Evolutionary conservation across 2,888 invertebrate species (phyloP).

Genomic region (Muscina levida): DNA sequence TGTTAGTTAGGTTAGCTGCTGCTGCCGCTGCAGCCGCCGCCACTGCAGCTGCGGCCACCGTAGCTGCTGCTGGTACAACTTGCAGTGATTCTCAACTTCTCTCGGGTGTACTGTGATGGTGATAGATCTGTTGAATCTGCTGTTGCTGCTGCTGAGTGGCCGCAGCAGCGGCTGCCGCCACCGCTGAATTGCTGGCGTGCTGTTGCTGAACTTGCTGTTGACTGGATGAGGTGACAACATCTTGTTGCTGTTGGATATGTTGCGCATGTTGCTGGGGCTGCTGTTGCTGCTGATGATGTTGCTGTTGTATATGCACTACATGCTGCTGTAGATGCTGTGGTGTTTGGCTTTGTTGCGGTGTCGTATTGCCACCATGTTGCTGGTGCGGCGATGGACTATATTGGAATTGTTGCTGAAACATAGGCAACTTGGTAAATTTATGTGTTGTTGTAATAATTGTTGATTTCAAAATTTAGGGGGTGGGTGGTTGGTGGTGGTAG

Average conservation of each 20-base stretch:
- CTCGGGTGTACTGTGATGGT: constrained; percentile 79
- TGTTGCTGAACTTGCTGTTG: constrained; percentile 70
- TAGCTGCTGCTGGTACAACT: constrained; percentile 69
- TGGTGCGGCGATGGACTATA: constrained; percentile 80
- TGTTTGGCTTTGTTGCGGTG: constrained; percentile 75
- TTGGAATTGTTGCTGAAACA: constrained; percentile 80
- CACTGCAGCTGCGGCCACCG: constrained; percentile 63
- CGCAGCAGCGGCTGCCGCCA: constrained; percentile 59
- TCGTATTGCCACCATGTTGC: constrained; percentile 71
- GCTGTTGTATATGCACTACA: constrained; percentile 78
- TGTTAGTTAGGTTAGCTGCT: constrained; percentile 65
- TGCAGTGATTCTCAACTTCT: constrained; percentile 80
- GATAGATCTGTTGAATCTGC: constrained; percentile 79
- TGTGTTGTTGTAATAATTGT: constrained; percentile 70
- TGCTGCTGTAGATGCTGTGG: constrained; percentile 78
- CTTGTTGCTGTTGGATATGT: constrained; percentile 77
- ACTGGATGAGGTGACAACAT: constrained; percentile 79
- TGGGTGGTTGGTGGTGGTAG: constrained; percentile 33
- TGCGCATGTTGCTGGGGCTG: constrained; percentile 72
- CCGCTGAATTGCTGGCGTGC: constrained; percentile 67
- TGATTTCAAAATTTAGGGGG: constrained; percentile 42
- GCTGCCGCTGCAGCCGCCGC: constrained; percentile 66
- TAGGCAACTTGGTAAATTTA: constrained; percentile 79
- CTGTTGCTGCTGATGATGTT: constrained; percentile 75
- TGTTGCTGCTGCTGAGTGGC: constrained; percentile 68